Base-by-base conservation (phyloP, 2,888 invertebrate genomes). In the Pediacus dermestoides region DNA sequence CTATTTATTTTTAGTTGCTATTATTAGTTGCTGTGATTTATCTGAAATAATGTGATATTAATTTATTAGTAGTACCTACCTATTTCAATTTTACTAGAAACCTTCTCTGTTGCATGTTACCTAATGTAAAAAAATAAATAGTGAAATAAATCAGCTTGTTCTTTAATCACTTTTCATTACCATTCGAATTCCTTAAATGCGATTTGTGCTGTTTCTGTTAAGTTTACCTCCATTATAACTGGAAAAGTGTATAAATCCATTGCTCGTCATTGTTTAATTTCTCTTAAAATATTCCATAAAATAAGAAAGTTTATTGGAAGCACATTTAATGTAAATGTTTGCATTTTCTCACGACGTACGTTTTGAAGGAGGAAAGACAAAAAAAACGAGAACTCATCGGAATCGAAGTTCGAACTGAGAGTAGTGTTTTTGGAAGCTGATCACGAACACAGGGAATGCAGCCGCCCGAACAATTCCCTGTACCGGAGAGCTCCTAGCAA, bases 381-480 rank as follows among this genome's bases (percentile, higher is more conserved):
- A 13, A n/a, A 14, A 46, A 50, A 44, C 48, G 43, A 46, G 40
- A 40, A 42, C 40, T 25, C 42, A 42, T 37, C 34, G 41, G 46
- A 43, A 35, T 44, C 40, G 38, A 38, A 43, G 44, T 37, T 34
- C 39, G 42, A 37, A 30, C 32, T 33, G 37, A 33, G 23, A 23
- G 35, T 26, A 27, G 44, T 31, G 39, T 48, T 52, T 52, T 52
- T 36, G 52, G 52, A 52, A 39, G 42, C 50, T 35, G 50, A 48
- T 52, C 52, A 52, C 52, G 52, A 48, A 47, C 51, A 37, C 37
- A 23, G 28, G 37, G 51, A 51, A 51, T 51, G 51, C 49, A 42
- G 46, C 44, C 33, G 28, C 34, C 34, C 34, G 33, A 15, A 14
- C 25, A 22, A 34, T 39, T 34, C 44, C 37, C 44, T 39, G 34